Evolutionary conservation across 2,113 vertebrate species (phyloP), one percentile per base, ranked within the genome.

Genomic region (Sclerurus mexicanus): DNA sequence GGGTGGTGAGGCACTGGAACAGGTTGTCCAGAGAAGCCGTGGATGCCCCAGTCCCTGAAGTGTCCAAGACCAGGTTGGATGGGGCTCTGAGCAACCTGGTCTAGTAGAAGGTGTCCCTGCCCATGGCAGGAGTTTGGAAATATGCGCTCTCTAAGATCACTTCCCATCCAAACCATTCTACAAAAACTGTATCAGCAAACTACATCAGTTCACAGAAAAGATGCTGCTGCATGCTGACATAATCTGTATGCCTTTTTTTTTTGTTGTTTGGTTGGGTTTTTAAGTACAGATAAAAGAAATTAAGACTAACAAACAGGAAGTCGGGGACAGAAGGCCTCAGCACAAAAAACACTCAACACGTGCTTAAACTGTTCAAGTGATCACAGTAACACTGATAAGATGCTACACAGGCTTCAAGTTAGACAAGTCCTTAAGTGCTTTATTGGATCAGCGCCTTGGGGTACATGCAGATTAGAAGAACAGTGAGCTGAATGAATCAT

Each of bases 311-410:
- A 83, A 75, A 35, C 27, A 63, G n/a, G 42, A 47, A 77, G 50
- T 53, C 1, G 1, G 74, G 60, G 42, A 55, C 47, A 88, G 71
- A 56, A 60, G 50, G 83, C 33, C 76, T 81, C 95, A 63, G n/a
- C 64, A 84, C 42, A 75, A 55, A 77, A 80, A 94, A 53, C 90
- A 86, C 83, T 94, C 94, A 84, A 78, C 92, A 77, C 68, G 4
- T n/a, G 25, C 92, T 94, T 90, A 31, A 88, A 63, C 40, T 28
- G 7, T 58, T 85, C 78, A 91, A 93, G 62, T 62, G 59, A 87
- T 85, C 68, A 44, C 74, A 56, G 37, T 20, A 55, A 69, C 79
- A 73, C 50, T 33, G 91, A 92, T 90, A 94, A 96, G 59, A 67
- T 23, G 37, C 63, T 82, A 59, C 62, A 47, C 23, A 60, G 62